A percentile compares a stretch with the other conserved stretches of the same genome.
Evolutionary conservation across 2,113 vertebrate genomes (phyloP).

Genomic region (Mungos mungo): DNA sequence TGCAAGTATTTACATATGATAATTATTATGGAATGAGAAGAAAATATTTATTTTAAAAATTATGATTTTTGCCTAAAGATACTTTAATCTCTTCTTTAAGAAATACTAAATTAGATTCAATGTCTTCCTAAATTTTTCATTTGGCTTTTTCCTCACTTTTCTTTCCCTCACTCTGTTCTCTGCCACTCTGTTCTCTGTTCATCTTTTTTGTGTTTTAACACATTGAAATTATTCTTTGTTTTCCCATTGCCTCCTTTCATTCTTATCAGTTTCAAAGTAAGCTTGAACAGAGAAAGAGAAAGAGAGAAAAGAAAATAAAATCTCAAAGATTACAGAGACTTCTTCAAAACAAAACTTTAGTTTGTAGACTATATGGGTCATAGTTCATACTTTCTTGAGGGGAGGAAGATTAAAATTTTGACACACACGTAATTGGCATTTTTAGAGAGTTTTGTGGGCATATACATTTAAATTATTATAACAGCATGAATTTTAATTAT

Average conservation of each 20-base stretch:
- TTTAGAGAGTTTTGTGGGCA: background rate
- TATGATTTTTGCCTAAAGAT: background rate
- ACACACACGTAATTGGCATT: background rate
- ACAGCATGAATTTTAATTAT: conserved; percentile 35
- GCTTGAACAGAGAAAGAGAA: background rate
- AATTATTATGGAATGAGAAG: background rate
- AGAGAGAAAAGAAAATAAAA: background rate
- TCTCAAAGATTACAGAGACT: background rate
- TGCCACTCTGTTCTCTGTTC: background rate
- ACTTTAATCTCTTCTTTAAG: background rate
- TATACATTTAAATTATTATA: background rate
- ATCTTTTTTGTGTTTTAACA: conserved; percentile 6
- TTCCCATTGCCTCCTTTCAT: background rate
- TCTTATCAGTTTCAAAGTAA: background rate
- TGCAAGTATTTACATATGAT: background rate
- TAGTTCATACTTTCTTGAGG: background rate
- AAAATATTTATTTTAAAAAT: conserved; percentile 6
- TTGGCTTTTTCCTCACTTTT: accelerated
- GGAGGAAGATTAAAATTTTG: background rate
- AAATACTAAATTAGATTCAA: background rate
- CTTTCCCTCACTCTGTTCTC: background rate
- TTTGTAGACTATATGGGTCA: background rate
- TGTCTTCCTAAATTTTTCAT: background rate
- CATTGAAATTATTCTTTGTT: background rate
- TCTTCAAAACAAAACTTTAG: conserved; percentile 12